Base-by-base conservation (phyloP, 2,888 invertebrate genomes). In the Trilocha varians region DNA sequence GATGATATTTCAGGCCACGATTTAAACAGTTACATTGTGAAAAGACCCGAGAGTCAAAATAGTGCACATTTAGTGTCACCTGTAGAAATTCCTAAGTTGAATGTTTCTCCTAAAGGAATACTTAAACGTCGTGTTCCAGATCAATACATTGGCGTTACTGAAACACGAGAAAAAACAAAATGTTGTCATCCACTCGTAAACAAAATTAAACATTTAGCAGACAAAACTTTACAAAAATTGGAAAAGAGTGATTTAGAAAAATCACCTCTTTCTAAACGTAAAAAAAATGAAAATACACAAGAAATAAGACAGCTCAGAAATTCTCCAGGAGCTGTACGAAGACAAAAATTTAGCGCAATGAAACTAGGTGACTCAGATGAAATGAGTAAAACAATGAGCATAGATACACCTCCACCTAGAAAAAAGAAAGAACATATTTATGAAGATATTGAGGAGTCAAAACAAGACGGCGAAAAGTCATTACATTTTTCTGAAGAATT, bases 111-210 rank as follows among this genome's bases (percentile, higher is more conserved):
- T 6, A 87, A 88, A 53, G 75, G 88, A 36, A 87, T 89, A 44
- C 66, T 89, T 13, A 88, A 88, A 57, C 79, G 89, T 32, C 70
- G 79, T 36, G 70, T 76, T 43, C 80, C 84, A 36, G 82, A 80
- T 52, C 70, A 74, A 48, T 78, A 76, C 41, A 75, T 82, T 43
- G 78, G 77, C 35, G 66, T 80, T 16, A 73, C 84, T 37, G 85
- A 85, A 62, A 78, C 82, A 13, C 70, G 85, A 18, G 83, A 82
- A 52, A 87, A 87, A 68, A 82, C 83, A 16, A 86, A 87, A 65
- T 87, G 86, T 56, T 88, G 89, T 63, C 88, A 88, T 60, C 89
- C 90, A 17, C 78, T 90, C 43, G 90, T 90, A 52, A 89, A 90
- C 63, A 90, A 90, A 73, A 80, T 90, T 15, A 89, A 88, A 67